Base-by-base conservation (phyloP, 2,113 vertebrate genomes). In the Rhinopomastus cyanomelas region DNA sequence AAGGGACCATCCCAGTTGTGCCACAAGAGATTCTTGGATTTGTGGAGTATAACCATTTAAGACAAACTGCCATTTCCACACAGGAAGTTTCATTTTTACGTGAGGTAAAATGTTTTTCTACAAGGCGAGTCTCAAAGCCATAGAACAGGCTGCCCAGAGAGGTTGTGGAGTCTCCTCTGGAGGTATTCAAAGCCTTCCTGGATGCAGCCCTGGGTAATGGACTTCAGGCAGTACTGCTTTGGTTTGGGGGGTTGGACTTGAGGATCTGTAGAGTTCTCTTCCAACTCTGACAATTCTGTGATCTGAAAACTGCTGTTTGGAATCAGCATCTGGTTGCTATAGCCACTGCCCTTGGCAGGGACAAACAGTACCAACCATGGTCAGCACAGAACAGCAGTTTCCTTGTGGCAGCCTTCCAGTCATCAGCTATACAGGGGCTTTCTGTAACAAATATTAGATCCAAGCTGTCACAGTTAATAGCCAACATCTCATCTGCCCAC, bases 401-500 rank as follows among this genome's bases (percentile, higher is more conserved):
- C 23, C 56, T 60, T 32, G 19, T 46, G 65, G 59, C 71, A 79
- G 53, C 23, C 52, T 65, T 87, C 30, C 60, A 85, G 59, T 34
- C 83, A 34, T 26, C 48, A 25, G 27, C 61, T 81, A 65, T 8
- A 27, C 37, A 56, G 71, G 34, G 46, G 14, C 29, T 82, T 62
- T 87, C 44, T 44, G 22, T n/a, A 83, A 52, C 85, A 94, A 60
- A 73, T 80, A 79, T 53, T 46, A 73, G 60, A 88, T 74, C 52
- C 56, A 44, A 56, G 52, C 65, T 91, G 76, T 71, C 77, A 78
- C 1, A 11, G 64, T 77, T 77, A 80, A 48, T 57, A 88, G 60
- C 67, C 62, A 80, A 66, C 37, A 80, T 69, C 90, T 77, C 64
- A 89, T 90, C 79, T 85, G 72, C 51, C 82, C 85, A 66, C 80